Base-by-base conservation (phyloP, 1,140 invertebrate species). In the Drosophila lini region DNA sequence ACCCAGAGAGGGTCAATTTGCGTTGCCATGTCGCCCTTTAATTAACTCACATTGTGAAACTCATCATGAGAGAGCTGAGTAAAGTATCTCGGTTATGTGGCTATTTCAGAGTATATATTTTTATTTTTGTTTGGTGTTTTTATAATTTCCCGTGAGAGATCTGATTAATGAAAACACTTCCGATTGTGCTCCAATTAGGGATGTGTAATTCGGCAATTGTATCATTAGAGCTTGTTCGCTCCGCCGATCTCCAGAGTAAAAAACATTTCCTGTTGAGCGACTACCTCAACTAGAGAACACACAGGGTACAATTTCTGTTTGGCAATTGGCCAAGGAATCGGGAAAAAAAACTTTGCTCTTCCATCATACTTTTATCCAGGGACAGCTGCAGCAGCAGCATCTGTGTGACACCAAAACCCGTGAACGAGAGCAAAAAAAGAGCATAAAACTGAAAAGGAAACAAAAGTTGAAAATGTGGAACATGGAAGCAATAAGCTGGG, bases 341-440 rank as follows among this genome's bases (percentile, higher is more conserved):
- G 19, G 6, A 7, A 53, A 68, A 68, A 57, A 32, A 65, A 58
- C 10, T 11, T 41, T 22, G 52, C 69, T 59, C 31, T 22, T 73
- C 69, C 69, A 59, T 73, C 65, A 73, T 59, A n/a, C 53, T 50
- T 71, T 73, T 34, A 59, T 58, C 53, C 69, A 36, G 15, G 65
- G 44, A 45, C 65, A 53, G 61, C 31, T 31, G 58, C 50, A 36
- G 16, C 68, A 41, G 28, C 63, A 41, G 68, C 69, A 71, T 71
- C 69, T 73, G 69, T 73, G 69, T 73, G 69, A 73, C 69, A 73
- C 22, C 34, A n/a, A 71, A 71, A 69, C 36, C 44, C 13, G 15
- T 45, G 9, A 15, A 40, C 34, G 44, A 19, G 42, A 22, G 25
- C 25, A 28, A 16, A 16, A 16, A 38, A 50, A 16, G 34, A 53